Evolutionary conservation across 2,113 vertebrate genomes (phyloP).

Genomic region (Urocolius indicus): DNA sequence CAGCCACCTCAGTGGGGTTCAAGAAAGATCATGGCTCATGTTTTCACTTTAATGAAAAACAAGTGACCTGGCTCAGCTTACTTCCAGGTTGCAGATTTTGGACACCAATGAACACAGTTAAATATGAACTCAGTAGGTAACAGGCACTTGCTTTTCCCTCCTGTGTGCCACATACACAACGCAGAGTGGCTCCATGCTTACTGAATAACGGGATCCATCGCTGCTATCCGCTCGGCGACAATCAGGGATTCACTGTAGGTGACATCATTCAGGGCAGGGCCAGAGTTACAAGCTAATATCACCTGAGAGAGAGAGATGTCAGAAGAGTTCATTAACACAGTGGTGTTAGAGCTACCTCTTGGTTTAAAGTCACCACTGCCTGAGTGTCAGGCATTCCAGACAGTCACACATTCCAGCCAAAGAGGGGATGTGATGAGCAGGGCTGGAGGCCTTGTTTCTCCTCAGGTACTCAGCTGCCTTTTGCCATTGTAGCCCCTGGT

Average conservation of each 20-base stretch:
- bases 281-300: conserved; percentile 95
- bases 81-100: background rate
- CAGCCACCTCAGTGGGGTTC: fast-evolving
- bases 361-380: background rate
- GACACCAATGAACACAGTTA: too few species aligned
- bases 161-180: fast-evolving
- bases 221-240: conserved; percentile 88
- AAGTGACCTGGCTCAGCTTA: background rate
- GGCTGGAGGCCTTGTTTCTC: background rate
- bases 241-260: conserved; percentile 93
- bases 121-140: fast-evolving
- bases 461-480: fast-evolving
- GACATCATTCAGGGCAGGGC: conserved; percentile 94
- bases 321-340: background rate
- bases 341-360: fast-evolving
- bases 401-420: too few species aligned
- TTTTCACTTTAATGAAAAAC: background rate
- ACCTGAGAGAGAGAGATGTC: conserved; percentile 77
- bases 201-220: conserved; percentile 90
- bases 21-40: background rate
- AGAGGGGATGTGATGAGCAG: too few species aligned
- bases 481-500: fast-evolving
- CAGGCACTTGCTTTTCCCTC: too few species aligned
- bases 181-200: conserved; percentile 42
- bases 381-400: too few species aligned